Evolutionary conservation across 2,888 invertebrate species (phyloP), one percentile per base, ranked within the genome.

Genomic region (Pandemis cinnamomeana): DNA sequence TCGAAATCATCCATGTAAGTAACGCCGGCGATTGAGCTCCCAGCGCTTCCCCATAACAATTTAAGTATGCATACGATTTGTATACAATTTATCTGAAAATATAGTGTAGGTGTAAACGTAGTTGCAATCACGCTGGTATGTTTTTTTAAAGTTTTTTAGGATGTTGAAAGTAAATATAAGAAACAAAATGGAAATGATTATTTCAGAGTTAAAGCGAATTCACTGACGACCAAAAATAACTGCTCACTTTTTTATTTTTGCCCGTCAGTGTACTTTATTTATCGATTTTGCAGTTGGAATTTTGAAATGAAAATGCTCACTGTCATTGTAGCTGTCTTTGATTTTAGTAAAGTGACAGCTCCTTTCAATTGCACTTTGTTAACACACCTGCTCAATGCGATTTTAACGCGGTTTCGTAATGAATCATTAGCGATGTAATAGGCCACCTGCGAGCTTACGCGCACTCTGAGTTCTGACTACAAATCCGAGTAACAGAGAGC

Each of bases 1-100:
- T 91, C 88, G 62, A 90, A 89, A 70, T 91, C 51, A 41, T 93
- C 93, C 85, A 81, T 89, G 77, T 92, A 93, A 0, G 93, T 91
- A 27, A 92, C 83, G 5, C 93, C 93, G 0, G 87, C 80, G 20
- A 93, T 91, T 0, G 93, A 91, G 20, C 74, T 46, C 41, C 15
- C 36, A 15, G 53, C 58, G 15, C 36, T 46, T 13, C 27, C n/a
- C 27, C 27, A 72, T 0, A 61, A 42, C 44, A 67, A 7, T 11
- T 20, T 60, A 8, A 71, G 11, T 13, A 15, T 60, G 1, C 60
- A n/a, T 10, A 15, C 8, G 15, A 71, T 60, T 48, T 42, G 27
- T 20, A 60, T 41, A 0, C 51, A 20, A 41, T 67, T 60, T 27
- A 53, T 41, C 67, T 67, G 41, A 41, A 67, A 67, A 66, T n/a